A percentile compares a stretch with the other conserved stretches of the same genome.
phyloP scores from a whole-genome alignment of 2,888 invertebrate species.

The Drymonia ruficornis region DNA sequence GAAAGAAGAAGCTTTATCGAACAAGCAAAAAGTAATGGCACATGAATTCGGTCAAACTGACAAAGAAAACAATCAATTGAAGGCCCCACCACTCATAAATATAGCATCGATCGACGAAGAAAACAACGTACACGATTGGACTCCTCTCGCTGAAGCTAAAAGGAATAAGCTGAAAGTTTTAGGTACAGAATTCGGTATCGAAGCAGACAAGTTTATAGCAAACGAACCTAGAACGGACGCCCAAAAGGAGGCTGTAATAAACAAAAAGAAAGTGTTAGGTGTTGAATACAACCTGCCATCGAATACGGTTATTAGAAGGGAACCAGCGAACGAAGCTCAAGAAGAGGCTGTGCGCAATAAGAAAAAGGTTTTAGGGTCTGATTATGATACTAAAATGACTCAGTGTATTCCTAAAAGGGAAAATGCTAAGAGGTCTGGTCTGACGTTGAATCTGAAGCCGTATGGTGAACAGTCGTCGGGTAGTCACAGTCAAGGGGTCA shows the following conservation, averaged over 20 bases:
- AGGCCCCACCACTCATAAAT: constrained; percentile 38
- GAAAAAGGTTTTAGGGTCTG: constrained; percentile 52
- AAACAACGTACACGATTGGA: constrained; percentile 57
- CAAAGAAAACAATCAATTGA: constrained; percentile 58
- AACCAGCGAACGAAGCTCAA: constrained; percentile 65
- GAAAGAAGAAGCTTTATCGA: constrained; percentile 73
- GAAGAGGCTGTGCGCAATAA: constrained; percentile 70
- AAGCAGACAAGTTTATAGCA: constrained; percentile 20
- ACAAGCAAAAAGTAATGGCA: constrained; percentile 80
- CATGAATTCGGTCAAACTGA: constrained; percentile 75
- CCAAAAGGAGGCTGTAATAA: constrained; percentile 85
- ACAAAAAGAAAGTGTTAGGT: constrained; percentile 85
- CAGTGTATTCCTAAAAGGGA: constrained; percentile 41
- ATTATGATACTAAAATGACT: constrained; percentile 44
- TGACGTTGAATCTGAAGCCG: constrained; percentile 74
- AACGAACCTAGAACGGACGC: constrained; percentile 68
- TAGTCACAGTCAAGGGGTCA: constrained; percentile 38
- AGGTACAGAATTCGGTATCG: constrained; percentile 54
- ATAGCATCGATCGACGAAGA: constrained; percentile 57
- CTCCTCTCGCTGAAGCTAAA: constrained; percentile 62
- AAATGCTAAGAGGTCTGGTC: constrained; percentile 52
- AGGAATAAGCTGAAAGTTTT: constrained; percentile 69
- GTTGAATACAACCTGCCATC: constrained; percentile 84
- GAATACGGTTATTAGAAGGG: constrained; percentile 43
- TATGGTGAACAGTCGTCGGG: constrained; percentile 47